Evolutionary conservation across 2,797 vertebrate species (phyloP).

Genomic region (Enteromius unitaeniatus): DNA sequence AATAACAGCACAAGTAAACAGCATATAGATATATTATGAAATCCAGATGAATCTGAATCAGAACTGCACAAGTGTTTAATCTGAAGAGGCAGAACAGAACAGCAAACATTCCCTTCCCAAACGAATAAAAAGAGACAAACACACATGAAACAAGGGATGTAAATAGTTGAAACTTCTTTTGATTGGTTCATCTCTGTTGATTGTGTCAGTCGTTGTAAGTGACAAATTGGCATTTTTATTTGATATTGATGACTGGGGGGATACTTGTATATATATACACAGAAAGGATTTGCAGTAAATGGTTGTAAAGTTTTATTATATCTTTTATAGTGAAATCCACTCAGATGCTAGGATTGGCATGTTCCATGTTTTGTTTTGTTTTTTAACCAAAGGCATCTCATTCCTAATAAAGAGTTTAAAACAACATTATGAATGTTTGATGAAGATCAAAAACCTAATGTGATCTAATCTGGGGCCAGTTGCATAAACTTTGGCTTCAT

Average conservation of each 20-base stretch:
- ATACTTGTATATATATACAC: background rate
- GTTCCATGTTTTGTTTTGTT: no score
- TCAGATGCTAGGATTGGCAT: background rate
- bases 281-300: background rate
- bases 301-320: no score
- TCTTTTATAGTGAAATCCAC: no score
- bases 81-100: background rate
- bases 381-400: background rate
- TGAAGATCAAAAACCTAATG: background rate
- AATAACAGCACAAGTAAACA: slow-evolving; percentile 8
- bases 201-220: background rate
- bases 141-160: background rate
- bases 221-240: background rate
- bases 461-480: background rate
- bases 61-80: background rate
- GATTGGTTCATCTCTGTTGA: background rate
- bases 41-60: background rate
- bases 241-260: background rate
- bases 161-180: background rate
- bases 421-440: background rate
- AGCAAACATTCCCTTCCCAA: background rate
- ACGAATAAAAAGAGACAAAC: background rate
- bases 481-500: no score
- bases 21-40: background rate
- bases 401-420: background rate